Evolutionary conservation across 2,113 vertebrate species (phyloP), one percentile per base, ranked within the genome.

Genomic region (Callaeas wilsoni): DNA sequence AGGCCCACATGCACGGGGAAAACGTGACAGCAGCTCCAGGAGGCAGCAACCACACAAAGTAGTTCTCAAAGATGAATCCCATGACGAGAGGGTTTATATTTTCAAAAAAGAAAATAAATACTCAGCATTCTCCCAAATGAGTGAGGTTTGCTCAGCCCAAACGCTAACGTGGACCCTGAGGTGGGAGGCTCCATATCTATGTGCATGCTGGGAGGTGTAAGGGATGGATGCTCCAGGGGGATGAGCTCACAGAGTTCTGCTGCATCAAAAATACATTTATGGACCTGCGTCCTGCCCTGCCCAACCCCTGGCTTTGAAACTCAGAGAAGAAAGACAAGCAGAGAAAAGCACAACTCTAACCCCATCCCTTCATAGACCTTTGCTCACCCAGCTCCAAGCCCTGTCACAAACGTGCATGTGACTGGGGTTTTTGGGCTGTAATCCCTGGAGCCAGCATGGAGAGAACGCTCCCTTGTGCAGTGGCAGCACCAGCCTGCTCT

Each of bases 381-480:
- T 33, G 30, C 68, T 71, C 52, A 56, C 3, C 46, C 39, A 50
- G 55, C 35, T 87, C 3, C 13, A 57, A 73, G 76, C 53, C 37
- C n/a, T 55, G 20, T 14, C 60, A 57, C 1, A 5, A 17, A 29
- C 0, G 0, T 21, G 13, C 5, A 3, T 0, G 2, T 21, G 42
- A 4, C 18, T 10, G 26, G 8, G 29, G 11, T 7, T 62, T 67
- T 52, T 26, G 8, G 56, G 47, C 65, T 75, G 23, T 13, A 33
- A 70, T 70, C 23, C 29, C 39, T 25, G 23, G 26, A 67, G 50
- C 41, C 41, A 87, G 16, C 42, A 37, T 0, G 2, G 42, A 82
- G 56, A 22, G 46, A 70, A 67, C 49, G 65, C 2, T 1, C 26
- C 53, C 30, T 27, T 12, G 13, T 25, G 68, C n/a, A 83, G 63